phyloP scores from a whole-genome alignment of 2,797 vertebrate species.

The Zalophus californianus region DNA sequence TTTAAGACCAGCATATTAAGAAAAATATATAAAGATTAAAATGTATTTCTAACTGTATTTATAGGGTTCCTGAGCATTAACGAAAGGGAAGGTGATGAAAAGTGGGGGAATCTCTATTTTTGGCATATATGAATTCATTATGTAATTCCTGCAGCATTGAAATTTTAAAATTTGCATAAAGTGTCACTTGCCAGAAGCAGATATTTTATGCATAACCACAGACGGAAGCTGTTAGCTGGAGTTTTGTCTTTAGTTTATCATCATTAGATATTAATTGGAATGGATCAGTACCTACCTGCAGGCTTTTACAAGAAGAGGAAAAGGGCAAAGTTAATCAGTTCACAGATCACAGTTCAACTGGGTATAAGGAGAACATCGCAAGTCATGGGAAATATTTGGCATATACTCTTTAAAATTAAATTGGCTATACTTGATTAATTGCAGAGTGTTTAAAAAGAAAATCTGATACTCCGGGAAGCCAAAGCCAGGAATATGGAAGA shows the following conservation, averaged over 20 bases:
- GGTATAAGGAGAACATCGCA: not conserved
- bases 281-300: conserved; percentile 41
- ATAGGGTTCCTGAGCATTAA: not conserved
- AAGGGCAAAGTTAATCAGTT: conserved; percentile 68
- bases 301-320: conserved; percentile 72
- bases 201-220: conserved; percentile 70
- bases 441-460: conserved; percentile 18
- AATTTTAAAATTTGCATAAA: conserved; percentile 66
- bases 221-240: conserved; percentile 49
- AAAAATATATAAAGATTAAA: conserved; percentile 45
- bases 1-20: conserved; percentile 31
- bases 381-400: not conserved
- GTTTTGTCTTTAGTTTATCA: conserved; percentile 75
- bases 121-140: conserved; percentile 64
- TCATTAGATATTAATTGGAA: conserved; percentile 78
- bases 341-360: conserved; percentile 35
- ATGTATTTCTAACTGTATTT: not conserved
- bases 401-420: not conserved
- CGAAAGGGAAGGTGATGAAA: conserved; percentile 59
- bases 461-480: not conserved
- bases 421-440: not conserved
- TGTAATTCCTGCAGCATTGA: conserved; percentile 55
- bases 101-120: conserved; percentile 69
- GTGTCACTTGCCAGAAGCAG: conserved; percentile 73
- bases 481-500: not conserved